Evolutionary conservation across 2,888 invertebrate genomes (phyloP).

Genomic region (Aspidiotus rigidus): DNA sequence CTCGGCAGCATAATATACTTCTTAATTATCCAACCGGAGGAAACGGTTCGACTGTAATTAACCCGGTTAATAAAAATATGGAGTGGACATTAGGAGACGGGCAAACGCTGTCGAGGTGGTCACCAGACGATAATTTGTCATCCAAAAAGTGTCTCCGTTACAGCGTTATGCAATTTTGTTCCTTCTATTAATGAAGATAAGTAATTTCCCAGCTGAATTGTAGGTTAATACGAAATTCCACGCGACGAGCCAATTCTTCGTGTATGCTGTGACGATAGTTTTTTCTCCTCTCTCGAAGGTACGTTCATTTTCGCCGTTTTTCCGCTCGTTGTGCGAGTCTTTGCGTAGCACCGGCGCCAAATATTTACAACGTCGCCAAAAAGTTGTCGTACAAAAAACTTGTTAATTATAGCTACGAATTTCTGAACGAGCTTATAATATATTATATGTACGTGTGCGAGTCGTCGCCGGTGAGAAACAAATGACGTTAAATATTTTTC

Average conservation of each 20-base stretch:
- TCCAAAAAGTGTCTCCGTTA: constrained; percentile 28
- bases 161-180: constrained; percentile 30
- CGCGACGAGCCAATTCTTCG: constrained; percentile 17
- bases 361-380: too few relatives aligned
- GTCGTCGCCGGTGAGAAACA: too few relatives aligned
- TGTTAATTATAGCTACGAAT: too few relatives aligned
- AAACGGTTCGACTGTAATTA: constrained; percentile 24
- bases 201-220: constrained; percentile 32
- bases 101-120: constrained; percentile 24
- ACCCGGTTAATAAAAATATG: constrained; percentile 32
- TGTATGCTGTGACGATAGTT: neutral
- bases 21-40: constrained; percentile 36
- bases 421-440: too few relatives aligned
- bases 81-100: constrained; percentile 28
- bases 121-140: constrained; percentile 31
- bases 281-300: too few relatives aligned
- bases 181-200: constrained; percentile 32
- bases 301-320: too few relatives aligned
- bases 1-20: constrained; percentile 21
- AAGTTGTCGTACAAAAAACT: too few relatives aligned
- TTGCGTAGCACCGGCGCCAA: too few relatives aligned
- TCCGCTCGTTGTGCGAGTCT: too few relatives aligned
- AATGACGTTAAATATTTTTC: too few relatives aligned
- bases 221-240: constrained; percentile 27
- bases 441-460: too few relatives aligned